Evolutionary conservation across 2,888 invertebrate species (phyloP).

Genomic region (Choristoneura rosaceana): DNA sequence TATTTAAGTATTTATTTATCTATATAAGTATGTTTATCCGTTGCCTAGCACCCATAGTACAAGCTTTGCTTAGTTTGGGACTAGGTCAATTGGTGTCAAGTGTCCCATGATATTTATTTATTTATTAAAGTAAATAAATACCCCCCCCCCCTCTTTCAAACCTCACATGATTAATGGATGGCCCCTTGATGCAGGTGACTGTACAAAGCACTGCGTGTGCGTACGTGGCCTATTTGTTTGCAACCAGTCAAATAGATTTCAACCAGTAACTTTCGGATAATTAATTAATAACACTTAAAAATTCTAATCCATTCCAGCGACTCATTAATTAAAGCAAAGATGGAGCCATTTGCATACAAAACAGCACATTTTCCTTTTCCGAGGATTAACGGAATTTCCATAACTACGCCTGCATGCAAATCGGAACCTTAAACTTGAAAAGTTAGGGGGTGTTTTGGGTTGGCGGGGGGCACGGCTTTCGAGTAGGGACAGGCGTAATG

Average conservation of each 20-base stretch:
- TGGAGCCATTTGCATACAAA: constrained; percentile 39
- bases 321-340: constrained; percentile 38
- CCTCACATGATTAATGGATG: too few species aligned
- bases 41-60: too few species aligned
- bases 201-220: too few species aligned
- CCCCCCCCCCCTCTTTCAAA: too few species aligned
- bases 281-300: constrained; percentile 38
- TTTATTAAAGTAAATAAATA: too few species aligned
- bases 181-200: too few species aligned
- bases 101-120: too few species aligned
- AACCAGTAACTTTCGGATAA: constrained; percentile 5
- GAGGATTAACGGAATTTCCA: constrained; percentile 32
- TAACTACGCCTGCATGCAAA: not conserved
- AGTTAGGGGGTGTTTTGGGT: not conserved
- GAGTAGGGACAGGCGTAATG: constrained; percentile 32
- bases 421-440: not conserved
- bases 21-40: too few species aligned
- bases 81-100: too few species aligned
- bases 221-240: too few species aligned
- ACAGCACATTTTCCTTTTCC: constrained; percentile 31
- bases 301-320: constrained; percentile 27
- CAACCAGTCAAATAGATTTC: not conserved
- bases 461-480: constrained; percentile 4
- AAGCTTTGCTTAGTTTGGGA: too few species aligned
- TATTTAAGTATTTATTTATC: too few species aligned